Percentiles rank a stretch among this genome's conserved stretches.
phyloP scores from a whole-genome alignment of 2,797 vertebrate species.

The Potorous gilbertii region DNA sequence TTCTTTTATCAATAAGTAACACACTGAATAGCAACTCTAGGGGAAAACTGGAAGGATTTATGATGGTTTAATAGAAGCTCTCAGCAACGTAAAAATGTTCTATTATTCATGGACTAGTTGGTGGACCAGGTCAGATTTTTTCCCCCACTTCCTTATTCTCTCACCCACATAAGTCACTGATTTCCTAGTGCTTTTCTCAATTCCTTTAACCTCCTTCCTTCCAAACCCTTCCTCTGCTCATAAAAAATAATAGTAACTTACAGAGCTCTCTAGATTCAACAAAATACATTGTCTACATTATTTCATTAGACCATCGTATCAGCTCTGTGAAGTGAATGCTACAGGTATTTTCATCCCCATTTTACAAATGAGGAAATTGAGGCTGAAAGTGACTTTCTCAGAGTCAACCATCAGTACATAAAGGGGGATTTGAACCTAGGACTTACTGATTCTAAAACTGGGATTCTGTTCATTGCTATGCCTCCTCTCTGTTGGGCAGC shows the following conservation, averaged over 20 bases:
- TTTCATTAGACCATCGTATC: not conserved
- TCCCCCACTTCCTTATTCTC: not conserved
- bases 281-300: not conserved
- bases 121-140: not conserved
- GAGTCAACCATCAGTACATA: not conserved
- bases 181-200: not conserved
- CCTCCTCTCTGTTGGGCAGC: not conserved
- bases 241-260: not conserved
- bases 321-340: not conserved
- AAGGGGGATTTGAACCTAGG: not conserved
- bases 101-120: not conserved
- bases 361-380: not conserved
- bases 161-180: not conserved
- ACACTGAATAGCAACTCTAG: constrained; percentile 18
- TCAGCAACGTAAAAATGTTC: constrained; percentile 31
- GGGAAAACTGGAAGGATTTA: not conserved
- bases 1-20: constrained; percentile 47
- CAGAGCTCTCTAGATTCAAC: not conserved
- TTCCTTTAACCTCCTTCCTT: not conserved
- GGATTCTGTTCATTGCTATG: not conserved
- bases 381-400: not conserved
- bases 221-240: not conserved
- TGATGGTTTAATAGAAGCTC: not conserved
- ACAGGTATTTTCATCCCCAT: not conserved
- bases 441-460: not conserved